A percentile compares a stretch with the other conserved stretches of the same genome.
These are phyloP conservation scores for Linyphia triangularis DNA, from an alignment of 2,888 invertebrate genomes.

Conservation along the genomic window DNA sequence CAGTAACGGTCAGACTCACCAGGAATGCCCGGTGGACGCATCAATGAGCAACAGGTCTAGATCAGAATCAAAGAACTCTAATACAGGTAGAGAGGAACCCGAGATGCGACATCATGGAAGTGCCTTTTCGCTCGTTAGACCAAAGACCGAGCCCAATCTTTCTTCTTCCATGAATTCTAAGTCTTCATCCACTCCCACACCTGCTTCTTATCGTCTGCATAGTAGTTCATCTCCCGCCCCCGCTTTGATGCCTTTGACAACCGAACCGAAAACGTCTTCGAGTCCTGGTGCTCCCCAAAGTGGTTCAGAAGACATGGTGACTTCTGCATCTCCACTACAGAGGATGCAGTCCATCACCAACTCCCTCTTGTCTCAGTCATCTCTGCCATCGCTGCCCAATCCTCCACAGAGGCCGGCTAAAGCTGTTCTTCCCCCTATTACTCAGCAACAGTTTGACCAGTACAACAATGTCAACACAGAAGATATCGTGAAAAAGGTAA, in stretches of 20 bases:
- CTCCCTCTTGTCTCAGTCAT: slow-evolving; percentile 88
- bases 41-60: slow-evolving; percentile 61
- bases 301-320: slow-evolving; percentile 87
- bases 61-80: slow-evolving; percentile 54
- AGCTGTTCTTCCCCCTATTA: slow-evolving; percentile 97
- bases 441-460: slow-evolving; percentile 98
- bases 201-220: slow-evolving; percentile 51
- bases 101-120: slow-evolving; percentile 79
- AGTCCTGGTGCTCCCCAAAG: slow-evolving; percentile 55
- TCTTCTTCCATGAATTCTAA: slow-evolving; percentile 68
- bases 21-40: slow-evolving; percentile 74
- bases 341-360: slow-evolving; percentile 99
- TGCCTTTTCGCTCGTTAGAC: slow-evolving; percentile 91
- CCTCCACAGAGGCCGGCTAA: slow-evolving; percentile 93
- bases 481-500: slow-evolving; percentile 94
- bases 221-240: slow-evolving; percentile 59
- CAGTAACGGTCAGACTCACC: slow-evolving; percentile 51
- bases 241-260: slow-evolving; percentile 49
- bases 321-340: slow-evolving; percentile 95
- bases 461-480: slow-evolving; percentile 99
- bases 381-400: slow-evolving; percentile 91
- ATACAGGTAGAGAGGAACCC: slow-evolving; percentile 73
- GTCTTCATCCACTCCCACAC: slow-evolving; percentile 36
- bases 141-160: slow-evolving; percentile 86
- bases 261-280: slow-evolving; percentile 56